Evolutionary conservation across 1,140 invertebrate species (phyloP).

Genomic region (Bombus haemorrhoidalis): DNA sequence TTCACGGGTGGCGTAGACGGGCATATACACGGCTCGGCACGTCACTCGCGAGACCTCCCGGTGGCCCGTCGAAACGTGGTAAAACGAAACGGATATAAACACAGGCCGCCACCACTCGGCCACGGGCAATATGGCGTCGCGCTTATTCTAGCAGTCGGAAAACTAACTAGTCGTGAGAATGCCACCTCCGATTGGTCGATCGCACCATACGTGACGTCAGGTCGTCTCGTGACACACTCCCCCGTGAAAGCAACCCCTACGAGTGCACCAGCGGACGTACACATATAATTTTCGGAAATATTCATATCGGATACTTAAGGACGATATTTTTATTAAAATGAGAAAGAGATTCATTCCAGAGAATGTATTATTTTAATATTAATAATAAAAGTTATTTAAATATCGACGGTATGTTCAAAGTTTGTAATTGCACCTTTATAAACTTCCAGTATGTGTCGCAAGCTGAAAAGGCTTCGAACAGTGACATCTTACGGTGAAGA

Average conservation of each 20-base stretch:
- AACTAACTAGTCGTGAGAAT: slow-evolving; percentile 70
- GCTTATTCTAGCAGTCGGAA: slow-evolving; percentile 75
- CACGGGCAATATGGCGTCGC: slow-evolving; percentile 78
- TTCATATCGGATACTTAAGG: neutral
- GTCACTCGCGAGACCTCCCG: slow-evolving; percentile 64
- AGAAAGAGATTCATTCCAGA: no score
- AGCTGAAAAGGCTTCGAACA: neutral
- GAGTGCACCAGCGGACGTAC: slow-evolving; percentile 9
- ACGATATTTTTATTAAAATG: no score
- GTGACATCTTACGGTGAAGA: neutral
- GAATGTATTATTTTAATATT: neutral
- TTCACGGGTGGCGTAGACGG: slow-evolving; percentile 45
- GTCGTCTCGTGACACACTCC: slow-evolving; percentile 65
- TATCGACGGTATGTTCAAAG: slow-evolving; percentile 9
- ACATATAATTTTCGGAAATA: neutral
- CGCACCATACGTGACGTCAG: slow-evolving; percentile 57
- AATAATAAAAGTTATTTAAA: neutral
- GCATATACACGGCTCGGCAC: slow-evolving; percentile 50
- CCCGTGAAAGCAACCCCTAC: slow-evolving; percentile 60
- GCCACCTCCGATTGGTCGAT: slow-evolving; percentile 75
- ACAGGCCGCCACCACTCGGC: slow-evolving; percentile 70
- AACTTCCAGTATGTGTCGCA: neutral
- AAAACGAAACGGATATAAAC: slow-evolving; percentile 75
- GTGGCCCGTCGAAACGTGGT: slow-evolving; percentile 65
- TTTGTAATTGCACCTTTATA: neutral